phyloP scores from a whole-genome alignment of 2,797 vertebrate species.

The Chlorospingus flavigularis region DNA sequence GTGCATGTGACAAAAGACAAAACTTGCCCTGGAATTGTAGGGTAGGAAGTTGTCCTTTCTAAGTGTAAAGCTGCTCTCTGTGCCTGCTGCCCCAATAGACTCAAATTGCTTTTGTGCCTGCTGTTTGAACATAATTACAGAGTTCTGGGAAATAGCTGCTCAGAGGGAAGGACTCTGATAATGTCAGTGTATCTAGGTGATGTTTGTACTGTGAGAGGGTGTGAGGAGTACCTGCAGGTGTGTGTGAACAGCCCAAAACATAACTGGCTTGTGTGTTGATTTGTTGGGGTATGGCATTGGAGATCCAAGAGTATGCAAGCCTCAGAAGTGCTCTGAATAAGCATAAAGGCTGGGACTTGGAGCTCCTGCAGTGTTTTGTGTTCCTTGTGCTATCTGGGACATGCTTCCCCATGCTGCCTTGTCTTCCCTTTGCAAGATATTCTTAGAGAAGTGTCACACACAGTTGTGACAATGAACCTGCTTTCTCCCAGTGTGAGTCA shows the following conservation, averaged over 20 bases:
- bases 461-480: not conserved
- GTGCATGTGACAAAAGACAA: not conserved
- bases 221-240: not conserved
- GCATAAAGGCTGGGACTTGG: not conserved
- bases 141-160: not conserved
- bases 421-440: not conserved
- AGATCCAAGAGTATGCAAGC: not conserved
- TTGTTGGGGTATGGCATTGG: not conserved
- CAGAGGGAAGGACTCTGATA: not conserved
- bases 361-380: not conserved
- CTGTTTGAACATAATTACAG: not conserved
- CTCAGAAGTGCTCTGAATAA: not conserved
- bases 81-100: not conserved
- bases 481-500: not conserved
- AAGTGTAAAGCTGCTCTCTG: not conserved
- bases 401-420: not conserved
- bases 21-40: not conserved
- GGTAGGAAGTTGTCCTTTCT: not conserved
- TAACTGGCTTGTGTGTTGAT: not conserved
- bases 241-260: not conserved
- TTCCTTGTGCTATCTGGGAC: not conserved
- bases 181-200: not conserved
- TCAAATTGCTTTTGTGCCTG: not conserved
- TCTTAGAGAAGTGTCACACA: fast-evolving
- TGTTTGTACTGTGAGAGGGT: not conserved